A percentile compares a stretch with the other conserved stretches of the same genome.
Conservation (phyloP, 1,140 invertebrate genomes). For the Caligus rogercresseyi region DNA sequence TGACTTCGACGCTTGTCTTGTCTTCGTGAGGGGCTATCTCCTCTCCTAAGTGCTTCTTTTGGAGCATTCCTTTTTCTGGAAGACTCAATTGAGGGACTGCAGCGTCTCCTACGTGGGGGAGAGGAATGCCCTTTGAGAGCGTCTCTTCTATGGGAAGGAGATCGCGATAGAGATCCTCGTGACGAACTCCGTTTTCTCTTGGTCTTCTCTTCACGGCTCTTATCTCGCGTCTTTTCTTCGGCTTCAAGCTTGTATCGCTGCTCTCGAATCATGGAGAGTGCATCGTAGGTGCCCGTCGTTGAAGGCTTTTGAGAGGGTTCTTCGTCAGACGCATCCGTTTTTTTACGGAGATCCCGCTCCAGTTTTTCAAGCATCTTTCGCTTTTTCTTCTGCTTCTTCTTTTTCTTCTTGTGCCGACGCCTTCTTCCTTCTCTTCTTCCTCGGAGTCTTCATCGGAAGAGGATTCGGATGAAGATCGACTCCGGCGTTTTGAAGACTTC, state of each 20-base stretch:
- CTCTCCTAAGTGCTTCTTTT: too few species aligned
- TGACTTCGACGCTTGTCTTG: too few species aligned
- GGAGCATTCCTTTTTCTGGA: too few species aligned
- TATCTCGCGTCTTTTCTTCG: not conserved
- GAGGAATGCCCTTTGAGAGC: too few species aligned
- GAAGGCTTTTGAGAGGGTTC: not conserved
- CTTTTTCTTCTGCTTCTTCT: slow-evolving; percentile 28
- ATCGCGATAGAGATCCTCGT: too few species aligned
- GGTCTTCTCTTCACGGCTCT: not conserved
- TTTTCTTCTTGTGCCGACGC: too few species aligned
- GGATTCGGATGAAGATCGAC: slow-evolving; percentile 16
- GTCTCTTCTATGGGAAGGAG: too few species aligned
- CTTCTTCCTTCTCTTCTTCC: slow-evolving; percentile 29
- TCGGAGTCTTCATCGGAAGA: slow-evolving; percentile 24
- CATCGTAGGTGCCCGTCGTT: too few species aligned
- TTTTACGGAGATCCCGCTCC: not conserved
- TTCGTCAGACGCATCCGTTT: not conserved
- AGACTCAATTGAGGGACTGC: too few species aligned
- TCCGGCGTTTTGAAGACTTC: slow-evolving; percentile 7
- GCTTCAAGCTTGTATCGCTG: not conserved
- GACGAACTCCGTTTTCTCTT: too few species aligned
- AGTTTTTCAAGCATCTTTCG: slow-evolving; percentile 25
- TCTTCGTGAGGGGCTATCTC: too few species aligned
- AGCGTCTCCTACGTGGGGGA: too few species aligned
- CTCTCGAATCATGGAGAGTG: not conserved